A percentile compares a stretch with the other conserved stretches of the same genome.
phyloP scores from a whole-genome alignment of 2,797 vertebrate genomes.

The Garrulus glandarius region DNA sequence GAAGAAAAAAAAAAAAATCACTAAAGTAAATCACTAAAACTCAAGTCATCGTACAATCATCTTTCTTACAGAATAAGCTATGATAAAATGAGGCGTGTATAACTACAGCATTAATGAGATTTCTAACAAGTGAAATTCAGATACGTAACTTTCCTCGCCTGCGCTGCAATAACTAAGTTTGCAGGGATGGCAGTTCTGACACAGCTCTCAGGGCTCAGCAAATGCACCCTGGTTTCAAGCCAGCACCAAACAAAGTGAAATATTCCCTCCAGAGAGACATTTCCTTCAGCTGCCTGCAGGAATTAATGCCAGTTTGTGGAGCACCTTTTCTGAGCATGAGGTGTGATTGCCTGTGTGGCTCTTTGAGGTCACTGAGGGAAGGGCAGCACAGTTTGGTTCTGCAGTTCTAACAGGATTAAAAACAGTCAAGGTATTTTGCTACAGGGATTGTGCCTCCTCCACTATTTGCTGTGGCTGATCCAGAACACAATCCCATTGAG shows the following conservation, averaged over 20 bases:
- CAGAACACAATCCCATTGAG: slow-evolving; percentile 8
- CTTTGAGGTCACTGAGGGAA: slow-evolving; percentile 66
- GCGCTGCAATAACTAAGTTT: slow-evolving; percentile 49
- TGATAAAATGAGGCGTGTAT: slow-evolving; percentile 72
- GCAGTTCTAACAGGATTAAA: slow-evolving; percentile 61
- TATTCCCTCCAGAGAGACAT: slow-evolving; percentile 24
- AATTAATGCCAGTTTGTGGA: slow-evolving; percentile 37
- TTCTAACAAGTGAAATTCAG: slow-evolving; percentile 67
- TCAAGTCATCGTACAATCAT: slow-evolving; percentile 74
- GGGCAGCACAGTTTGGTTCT: slow-evolving; percentile 73
- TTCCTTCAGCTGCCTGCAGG: slow-evolving; percentile 72
- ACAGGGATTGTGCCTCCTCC: slow-evolving; percentile 65
- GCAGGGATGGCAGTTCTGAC: slow-evolving; percentile 70
- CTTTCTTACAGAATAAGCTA: slow-evolving; percentile 75
- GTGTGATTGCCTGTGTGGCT: slow-evolving; percentile 66
- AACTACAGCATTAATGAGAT: slow-evolving; percentile 78
- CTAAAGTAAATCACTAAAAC: slow-evolving; percentile 74
- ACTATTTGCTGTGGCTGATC: slow-evolving; percentile 29
- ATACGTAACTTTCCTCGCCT: slow-evolving; percentile 54
- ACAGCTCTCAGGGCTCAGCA: slow-evolving; percentile 53
- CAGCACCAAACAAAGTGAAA: slow-evolving; percentile 69
- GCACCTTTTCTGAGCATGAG: slow-evolving; percentile 68
- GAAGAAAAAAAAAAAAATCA: slow-evolving; percentile 5
- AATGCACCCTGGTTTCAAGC: slow-evolving; percentile 65
- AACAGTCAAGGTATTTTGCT: slow-evolving; percentile 80